Evolutionary conservation across 2,888 invertebrate genomes (phyloP).

Genomic region (Drosophila neotestacea): DNA sequence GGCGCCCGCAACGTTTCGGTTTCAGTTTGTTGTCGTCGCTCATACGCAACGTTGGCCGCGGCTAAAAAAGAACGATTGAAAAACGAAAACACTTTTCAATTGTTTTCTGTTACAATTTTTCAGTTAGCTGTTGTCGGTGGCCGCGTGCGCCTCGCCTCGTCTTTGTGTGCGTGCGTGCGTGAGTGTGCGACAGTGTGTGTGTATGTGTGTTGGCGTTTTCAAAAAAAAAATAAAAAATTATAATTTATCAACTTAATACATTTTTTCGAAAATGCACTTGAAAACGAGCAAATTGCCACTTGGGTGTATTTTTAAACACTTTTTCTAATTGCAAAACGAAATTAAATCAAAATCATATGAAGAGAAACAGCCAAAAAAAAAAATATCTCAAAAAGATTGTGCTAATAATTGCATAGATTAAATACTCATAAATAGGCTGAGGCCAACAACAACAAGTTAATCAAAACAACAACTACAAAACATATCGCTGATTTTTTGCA

Average conservation of each 20-base stretch:
- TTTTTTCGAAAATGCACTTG: conserved; percentile 27
- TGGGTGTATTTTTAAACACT: conserved; percentile 47
- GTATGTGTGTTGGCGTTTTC: conserved; percentile 16
- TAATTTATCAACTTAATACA: conserved; percentile 45
- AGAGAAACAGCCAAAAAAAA: conserved; percentile 1
- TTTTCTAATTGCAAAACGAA: conserved; percentile 44
- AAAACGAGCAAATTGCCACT: conserved; percentile 28
- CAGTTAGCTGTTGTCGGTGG: conserved; percentile 67
- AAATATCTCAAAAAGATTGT: conserved; percentile 26
- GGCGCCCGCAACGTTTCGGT: conserved; percentile 11
- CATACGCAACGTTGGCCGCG: conserved; percentile 69
- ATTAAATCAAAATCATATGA: conserved; percentile 8
- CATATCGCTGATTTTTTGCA: conserved; percentile 36
- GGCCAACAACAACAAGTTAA: conserved; percentile 40
- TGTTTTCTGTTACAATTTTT: conserved; percentile 31
- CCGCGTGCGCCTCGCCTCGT: conserved; percentile 48
- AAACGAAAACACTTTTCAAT: conserved; percentile 11
- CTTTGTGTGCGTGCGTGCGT: conserved; percentile 4
- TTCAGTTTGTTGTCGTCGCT: conserved; percentile 66
- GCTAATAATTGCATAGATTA: conserved; percentile 50
- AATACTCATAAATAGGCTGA: conserved; percentile 51
- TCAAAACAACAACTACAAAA: conserved; percentile 38
- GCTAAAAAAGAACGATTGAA: conserved; percentile 10
- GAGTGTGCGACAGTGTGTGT: conserved; percentile 12
- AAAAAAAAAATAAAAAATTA: conserved; percentile 14